These are phyloP conservation scores for Tribolium castaneum DNA, from an alignment of 1,140 invertebrate species.

Conservation along the genomic window DNA sequence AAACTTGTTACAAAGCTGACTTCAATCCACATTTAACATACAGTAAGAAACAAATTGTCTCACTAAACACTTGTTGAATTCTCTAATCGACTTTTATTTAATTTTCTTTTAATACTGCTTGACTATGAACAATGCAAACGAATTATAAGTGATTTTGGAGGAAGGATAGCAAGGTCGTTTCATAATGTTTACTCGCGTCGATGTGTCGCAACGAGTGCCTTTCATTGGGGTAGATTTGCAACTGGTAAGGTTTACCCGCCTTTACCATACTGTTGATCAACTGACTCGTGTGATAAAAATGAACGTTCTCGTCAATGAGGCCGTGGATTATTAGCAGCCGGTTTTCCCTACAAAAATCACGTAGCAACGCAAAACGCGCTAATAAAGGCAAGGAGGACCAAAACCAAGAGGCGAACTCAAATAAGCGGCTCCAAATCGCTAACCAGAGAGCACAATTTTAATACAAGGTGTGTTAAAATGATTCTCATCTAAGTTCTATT, in stretches of 20 bases:
- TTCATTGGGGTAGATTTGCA: slow-evolving; percentile 95
- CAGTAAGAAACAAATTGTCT: background rate
- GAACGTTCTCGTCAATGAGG: slow-evolving; percentile 99
- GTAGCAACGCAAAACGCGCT: too few relatives aligned
- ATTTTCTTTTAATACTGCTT: slow-evolving; percentile 4
- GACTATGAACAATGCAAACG: slow-evolving; percentile 6
- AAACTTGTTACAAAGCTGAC: slow-evolving; percentile 24
- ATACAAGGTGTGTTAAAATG: too few relatives aligned
- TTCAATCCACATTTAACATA: slow-evolving; percentile 32
- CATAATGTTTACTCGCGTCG: slow-evolving; percentile 96
- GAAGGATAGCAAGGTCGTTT: slow-evolving; percentile 92
- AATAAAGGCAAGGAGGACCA: too few relatives aligned
- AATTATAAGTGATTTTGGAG: slow-evolving; percentile 87
- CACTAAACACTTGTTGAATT: slow-evolving; percentile 17
- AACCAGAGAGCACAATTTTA: too few relatives aligned
- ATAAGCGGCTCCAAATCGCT: too few relatives aligned
- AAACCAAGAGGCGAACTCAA: too few relatives aligned
- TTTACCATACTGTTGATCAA: slow-evolving; percentile 90
- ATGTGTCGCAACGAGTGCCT: slow-evolving; percentile 92
- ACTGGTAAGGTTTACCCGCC: slow-evolving; percentile 89
- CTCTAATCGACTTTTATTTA: slow-evolving; percentile 21
- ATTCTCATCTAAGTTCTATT: too few relatives aligned
- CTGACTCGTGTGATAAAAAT: slow-evolving; percentile 95
- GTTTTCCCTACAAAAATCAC: slow-evolving; percentile 77
- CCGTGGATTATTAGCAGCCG: slow-evolving; percentile 97